Conservation (phyloP, 2,113 vertebrate species). For the Cranoglanis bouderius region DNA sequence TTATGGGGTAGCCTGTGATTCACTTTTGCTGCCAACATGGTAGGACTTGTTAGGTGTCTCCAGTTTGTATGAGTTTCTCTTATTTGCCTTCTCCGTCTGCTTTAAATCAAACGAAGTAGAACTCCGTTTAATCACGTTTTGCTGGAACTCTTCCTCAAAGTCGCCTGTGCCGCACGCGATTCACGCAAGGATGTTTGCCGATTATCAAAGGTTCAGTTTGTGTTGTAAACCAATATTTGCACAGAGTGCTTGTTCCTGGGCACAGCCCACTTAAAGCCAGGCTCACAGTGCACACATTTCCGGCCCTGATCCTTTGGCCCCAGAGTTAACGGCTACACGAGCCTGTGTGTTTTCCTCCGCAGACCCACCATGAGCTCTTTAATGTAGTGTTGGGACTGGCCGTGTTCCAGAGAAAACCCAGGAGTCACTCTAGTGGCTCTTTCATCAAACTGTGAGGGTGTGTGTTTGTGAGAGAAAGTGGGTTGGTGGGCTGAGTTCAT, state of each 20-base stretch:
- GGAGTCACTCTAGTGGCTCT: conserved; percentile 46
- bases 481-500: conserved; percentile 30
- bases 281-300: conserved; percentile 41
- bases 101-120: conserved; percentile 24
- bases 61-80: neutral
- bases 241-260: conserved; percentile 57
- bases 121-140: conserved; percentile 31
- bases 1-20: neutral
- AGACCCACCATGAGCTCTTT: conserved; percentile 37
- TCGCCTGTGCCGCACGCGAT: conserved; percentile 72
- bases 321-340: conserved; percentile 5
- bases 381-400: conserved; percentile 46
- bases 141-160: conserved; percentile 21
- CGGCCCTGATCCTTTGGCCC: conserved; percentile 20
- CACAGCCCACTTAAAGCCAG: conserved; percentile 31
- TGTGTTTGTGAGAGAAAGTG: conserved; percentile 11
- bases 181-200: conserved; percentile 60
- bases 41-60: neutral
- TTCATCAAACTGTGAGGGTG: conserved; percentile 47
- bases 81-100: neutral
- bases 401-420: conserved; percentile 48
- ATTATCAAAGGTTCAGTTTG: conserved; percentile 65
- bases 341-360: neutral
- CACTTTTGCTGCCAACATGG: neutral
- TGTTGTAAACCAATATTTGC: conserved; percentile 73